Evolutionary conservation across 2,113 vertebrate genomes (phyloP), one percentile per base, ranked within the genome.

Genomic region (Hydrolagus affinis): DNA sequence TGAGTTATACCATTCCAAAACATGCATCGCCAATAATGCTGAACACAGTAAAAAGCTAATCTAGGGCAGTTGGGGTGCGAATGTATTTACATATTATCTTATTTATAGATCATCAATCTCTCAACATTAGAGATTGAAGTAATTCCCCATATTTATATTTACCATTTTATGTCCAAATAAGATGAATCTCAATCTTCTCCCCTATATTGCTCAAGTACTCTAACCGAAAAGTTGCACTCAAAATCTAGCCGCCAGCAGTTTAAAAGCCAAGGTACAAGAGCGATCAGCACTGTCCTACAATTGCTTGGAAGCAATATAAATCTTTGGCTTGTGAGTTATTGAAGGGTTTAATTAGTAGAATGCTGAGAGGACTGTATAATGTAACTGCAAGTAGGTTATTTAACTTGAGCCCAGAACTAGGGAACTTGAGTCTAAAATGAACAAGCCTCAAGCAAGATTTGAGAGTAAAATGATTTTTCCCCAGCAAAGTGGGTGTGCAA

Each of bases 351-450:
- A 80, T 64, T 80, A 64, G 59, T 80, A 19, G 28, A 28, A 30
- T 60, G 77, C 59, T 64, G 15, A 25, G 75, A 60, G 11, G 59
- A 77, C 23, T 59, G 44, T 21, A 25, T 80, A 80, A 28, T 62
- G 15, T 14, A 64, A 25, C 62, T 66, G 23, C 10, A 15, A n/a
- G 25, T 25, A 66, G 17, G 59, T 62, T 80, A 66, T 30, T 56
- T 80, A 64, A 64, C 77, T 80, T 25, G 8, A 25, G 77, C 23
- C 25, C 60, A 60, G 60, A 60, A 64, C 59, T 80, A 80, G 12
- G 59, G 19, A 23, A 80, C 19, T 17, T 80, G 23, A 80, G 64
- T 64, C 15, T 30, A 64, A 80, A 80, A 80, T 80, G 25, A 80
- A 80, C 77, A 17, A 64, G 59, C 14, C 77, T 80, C 12, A 57